Evolutionary conservation across 2,888 invertebrate genomes (phyloP), one percentile per base, ranked within the genome.

Genomic region (Agrotis exclamationis): DNA sequence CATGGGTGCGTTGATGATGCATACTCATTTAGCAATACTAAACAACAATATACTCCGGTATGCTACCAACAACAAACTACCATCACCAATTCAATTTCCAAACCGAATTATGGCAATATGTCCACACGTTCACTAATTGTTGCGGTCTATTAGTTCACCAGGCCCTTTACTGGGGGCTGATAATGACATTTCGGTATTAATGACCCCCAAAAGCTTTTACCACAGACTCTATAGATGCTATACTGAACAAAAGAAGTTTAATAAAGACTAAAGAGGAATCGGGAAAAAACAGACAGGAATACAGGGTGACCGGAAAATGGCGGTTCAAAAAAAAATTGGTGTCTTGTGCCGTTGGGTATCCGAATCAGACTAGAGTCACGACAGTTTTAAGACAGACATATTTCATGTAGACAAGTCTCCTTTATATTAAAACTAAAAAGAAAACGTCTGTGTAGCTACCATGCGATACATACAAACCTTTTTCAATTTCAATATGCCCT

Each of bases 161-260:
- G 54, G 58, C 22, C 51, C 57, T 56, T 48, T 28, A 59, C 45
- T 39, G 39, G 39, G 13, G 48, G 78, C 69, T 76, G 70, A 57
- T 72, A 63, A 33, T 71, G 63, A 72, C 70, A 75, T 80, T 81
- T 76, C 69, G 60, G 70, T 69, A 80, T 78, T 63, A 68, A 77
- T 79, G 59, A 63, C 59, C 51, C 60, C 59, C 11, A 68, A 74
- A 63, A 62, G 53, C 66, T 62, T 28, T 51, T 71, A 64, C 28
- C 18, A n/a, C 57, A 58, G 28, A 45, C 14, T 18, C 39, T 58
- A 22, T 57, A 22, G 11, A 45, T 57, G 66, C 39, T 28, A 22
- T 33, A 18, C n/a, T 33, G 11, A 54, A 56, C 33, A n/a, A 56
- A 33, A 56, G 33, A 56, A 56, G 24, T n/a, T 24, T 28, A 28